Conservation (phyloP, 2,797 vertebrate genomes). For the Phoxinus dragarum region DNA sequence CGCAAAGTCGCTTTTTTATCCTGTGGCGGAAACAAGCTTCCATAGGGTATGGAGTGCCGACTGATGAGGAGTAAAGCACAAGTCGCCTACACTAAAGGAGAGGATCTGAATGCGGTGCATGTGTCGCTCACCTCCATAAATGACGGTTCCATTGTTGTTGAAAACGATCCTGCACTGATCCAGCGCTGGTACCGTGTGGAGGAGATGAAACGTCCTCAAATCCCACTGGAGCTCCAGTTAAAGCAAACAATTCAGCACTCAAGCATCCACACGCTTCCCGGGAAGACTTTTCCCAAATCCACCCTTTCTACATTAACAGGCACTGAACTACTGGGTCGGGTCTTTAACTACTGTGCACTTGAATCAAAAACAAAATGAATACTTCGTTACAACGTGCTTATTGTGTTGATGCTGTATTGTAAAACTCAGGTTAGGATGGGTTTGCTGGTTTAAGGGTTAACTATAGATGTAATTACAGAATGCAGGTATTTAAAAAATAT, state of each 20-base stretch:
- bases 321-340: not conserved
- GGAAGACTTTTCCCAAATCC: not conserved
- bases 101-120: not conserved
- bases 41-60: not conserved
- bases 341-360: not conserved
- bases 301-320: too few species aligned
- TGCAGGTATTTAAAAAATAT: too few species aligned
- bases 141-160: slow-evolving; percentile 97
- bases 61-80: not conserved
- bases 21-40: too few species aligned
- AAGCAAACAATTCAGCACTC: slow-evolving; percentile 68
- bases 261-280: slow-evolving; percentile 28
- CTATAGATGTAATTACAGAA: too few species aligned
- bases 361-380: not conserved
- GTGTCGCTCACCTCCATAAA: slow-evolving; percentile 89
- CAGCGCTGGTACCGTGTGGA: slow-evolving; percentile 96
- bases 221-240: slow-evolving; percentile 89
- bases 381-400: not conserved
- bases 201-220: slow-evolving; percentile 94
- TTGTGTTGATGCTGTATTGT: not conserved
- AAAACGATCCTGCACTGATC: slow-evolving; percentile 98
- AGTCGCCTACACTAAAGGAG: not conserved
- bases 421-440: not conserved
- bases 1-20: too few species aligned
- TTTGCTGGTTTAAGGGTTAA: not conserved